Conservation (phyloP, 2,113 vertebrate species). For the Dicentrarchus labrax region DNA sequence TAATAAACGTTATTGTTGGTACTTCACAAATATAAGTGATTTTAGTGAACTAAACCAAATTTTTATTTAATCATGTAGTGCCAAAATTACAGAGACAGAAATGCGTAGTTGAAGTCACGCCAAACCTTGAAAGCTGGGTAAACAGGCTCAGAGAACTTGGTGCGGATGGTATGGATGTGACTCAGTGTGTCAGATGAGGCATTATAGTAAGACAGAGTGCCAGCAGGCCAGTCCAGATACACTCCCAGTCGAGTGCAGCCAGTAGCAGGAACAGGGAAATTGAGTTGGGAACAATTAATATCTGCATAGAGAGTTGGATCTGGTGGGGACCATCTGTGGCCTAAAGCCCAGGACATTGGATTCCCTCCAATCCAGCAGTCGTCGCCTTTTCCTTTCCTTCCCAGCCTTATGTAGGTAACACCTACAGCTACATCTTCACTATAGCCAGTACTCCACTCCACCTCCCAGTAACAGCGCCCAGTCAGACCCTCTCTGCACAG, state of each 20-base stretch:
- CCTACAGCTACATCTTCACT: neutral
- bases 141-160: neutral
- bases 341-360: no score
- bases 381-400: neutral
- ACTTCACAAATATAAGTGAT: no score
- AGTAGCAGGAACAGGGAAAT: neutral
- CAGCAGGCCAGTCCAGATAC: constrained; percentile 27
- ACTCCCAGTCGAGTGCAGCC: neutral
- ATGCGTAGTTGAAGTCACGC: no score
- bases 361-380: neutral
- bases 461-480: neutral
- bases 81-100: no score
- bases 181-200: neutral
- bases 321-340: no score
- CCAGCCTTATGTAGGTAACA: neutral
- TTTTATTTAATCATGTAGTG: no score
- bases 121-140: neutral
- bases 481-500: neutral
- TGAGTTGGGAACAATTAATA: no score
- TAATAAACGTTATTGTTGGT: no score
- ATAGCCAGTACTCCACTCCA: neutral
- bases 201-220: constrained; percentile 17
- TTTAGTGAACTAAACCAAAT: no score
- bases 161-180: neutral
- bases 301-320: no score